These are phyloP conservation scores for Drosophila arizonae DNA, from an alignment of 1,140 invertebrate species.

Conservation along the genomic window DNA sequence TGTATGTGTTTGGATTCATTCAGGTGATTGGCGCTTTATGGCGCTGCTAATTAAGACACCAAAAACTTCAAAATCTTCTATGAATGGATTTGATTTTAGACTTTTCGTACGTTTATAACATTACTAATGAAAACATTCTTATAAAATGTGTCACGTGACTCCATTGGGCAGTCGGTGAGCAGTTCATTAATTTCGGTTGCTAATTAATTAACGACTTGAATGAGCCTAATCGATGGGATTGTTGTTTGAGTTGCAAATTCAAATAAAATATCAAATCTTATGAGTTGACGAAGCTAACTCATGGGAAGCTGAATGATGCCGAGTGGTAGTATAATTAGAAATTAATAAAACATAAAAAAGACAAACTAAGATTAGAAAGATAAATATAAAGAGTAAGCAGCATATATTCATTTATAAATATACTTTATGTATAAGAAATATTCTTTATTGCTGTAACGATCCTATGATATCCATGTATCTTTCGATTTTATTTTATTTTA, in stretches of 20 bases:
- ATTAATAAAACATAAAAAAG: too few relatives aligned
- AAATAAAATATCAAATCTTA: background rate
- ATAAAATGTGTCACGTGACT: constrained; percentile 35
- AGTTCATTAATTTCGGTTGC: constrained; percentile 11
- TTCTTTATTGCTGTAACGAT: too few relatives aligned
- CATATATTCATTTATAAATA: too few relatives aligned
- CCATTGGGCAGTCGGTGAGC: constrained; percentile 20
- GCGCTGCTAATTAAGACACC: constrained; percentile 17
- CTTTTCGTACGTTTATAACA: constrained; percentile 28
- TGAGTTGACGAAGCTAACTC: background rate
- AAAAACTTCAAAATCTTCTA: background rate
- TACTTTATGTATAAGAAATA: too few relatives aligned
- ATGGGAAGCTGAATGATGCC: too few relatives aligned
- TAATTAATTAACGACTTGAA: constrained; percentile 25
- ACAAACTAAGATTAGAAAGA: too few relatives aligned
- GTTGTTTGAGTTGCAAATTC: constrained; percentile 13
- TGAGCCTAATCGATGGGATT: constrained; percentile 3
- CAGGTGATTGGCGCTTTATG: constrained; percentile 30
- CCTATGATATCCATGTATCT: too few relatives aligned
- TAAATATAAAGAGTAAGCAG: too few relatives aligned
- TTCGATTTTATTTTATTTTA: too few relatives aligned
- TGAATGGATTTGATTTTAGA: constrained; percentile 37
- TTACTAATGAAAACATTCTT: constrained; percentile 36
- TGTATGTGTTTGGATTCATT: constrained; percentile 12
- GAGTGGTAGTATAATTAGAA: too few relatives aligned